Evolutionary conservation across 2,797 vertebrate species (phyloP), one percentile per base, ranked within the genome.

Genomic region (Lepus townsendii): DNA sequence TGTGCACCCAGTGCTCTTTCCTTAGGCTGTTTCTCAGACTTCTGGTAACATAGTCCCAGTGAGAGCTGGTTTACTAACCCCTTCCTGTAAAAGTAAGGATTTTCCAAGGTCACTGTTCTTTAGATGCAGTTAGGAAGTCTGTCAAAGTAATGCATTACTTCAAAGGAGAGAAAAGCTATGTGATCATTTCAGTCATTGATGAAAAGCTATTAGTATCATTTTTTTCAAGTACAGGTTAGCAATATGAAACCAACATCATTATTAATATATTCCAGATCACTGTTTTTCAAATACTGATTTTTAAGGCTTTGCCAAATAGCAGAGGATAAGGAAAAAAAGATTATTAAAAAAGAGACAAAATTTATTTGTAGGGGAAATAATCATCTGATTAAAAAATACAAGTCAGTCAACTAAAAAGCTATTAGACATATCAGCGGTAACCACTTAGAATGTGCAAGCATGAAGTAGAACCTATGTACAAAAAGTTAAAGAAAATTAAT

Each of bases 261-360:
- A 35, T 83, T 83, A 71, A 86, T 35, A 2, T 6, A 54, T 94
- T 68, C 32, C 47, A 75, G 62, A 83, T 95, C 71, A 93, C 32
- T 27, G 66, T 42, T 42, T 66, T 32, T 16, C 4, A 75, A 42
- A 57, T 73, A 42, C 17, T 65, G 7, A 68, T 47, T 75, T 76
- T 54, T 26, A 95, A 69, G 50, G 20, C 19, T 93, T 87, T 77
- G 30, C 27, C 19, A 57, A 63, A 82, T 69, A 77, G 27, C n/a
- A 3, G 7, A 75, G 42, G 32, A 52, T 77, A 71, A 76, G 50
- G 47, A 82, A 79, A 69, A 82, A 84, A 38, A 72, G 26, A 19
- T 32, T 62, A 19, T 89, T 32, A 14, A 26, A 62, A 80, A 80
- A 60, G 12, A 62, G 4, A 66, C 12, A 2, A n/a, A 84, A 79